phyloP scores from a whole-genome alignment of 1,140 invertebrate species.

The Drosophila melanica region DNA sequence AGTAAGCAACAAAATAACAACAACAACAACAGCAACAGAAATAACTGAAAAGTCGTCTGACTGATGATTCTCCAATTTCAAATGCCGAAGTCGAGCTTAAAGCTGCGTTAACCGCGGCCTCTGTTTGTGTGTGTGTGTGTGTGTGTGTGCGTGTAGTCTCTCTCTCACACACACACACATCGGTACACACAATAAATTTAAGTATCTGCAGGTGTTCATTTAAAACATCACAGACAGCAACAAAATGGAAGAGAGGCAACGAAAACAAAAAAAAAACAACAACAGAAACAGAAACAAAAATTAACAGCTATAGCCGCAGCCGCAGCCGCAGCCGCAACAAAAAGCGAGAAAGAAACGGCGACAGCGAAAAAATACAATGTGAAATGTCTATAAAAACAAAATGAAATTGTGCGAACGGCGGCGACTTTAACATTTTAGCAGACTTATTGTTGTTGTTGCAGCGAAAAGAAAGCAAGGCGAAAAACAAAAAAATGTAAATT shows the following conservation, averaged over 20 bases:
- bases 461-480: slow-evolving; percentile 39
- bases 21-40: slow-evolving; percentile 29
- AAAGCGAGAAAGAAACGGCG: slow-evolving; percentile 49
- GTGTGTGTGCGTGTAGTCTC: slow-evolving; percentile 23
- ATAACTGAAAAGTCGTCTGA: slow-evolving; percentile 45
- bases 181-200: slow-evolving; percentile 77
- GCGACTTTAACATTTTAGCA: slow-evolving; percentile 3
- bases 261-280: slow-evolving; percentile 48
- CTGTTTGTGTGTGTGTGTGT: slow-evolving; percentile 12
- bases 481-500: slow-evolving; percentile 32
- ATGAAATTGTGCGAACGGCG: slow-evolving; percentile 53
- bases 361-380: slow-evolving; percentile 46
- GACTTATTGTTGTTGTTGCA: slow-evolving; percentile 62
- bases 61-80: slow-evolving; percentile 80
- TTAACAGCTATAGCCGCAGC: slow-evolving; percentile 54
- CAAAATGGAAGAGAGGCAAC: slow-evolving; percentile 56
- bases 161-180: slow-evolving; percentile 10
- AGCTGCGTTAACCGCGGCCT: slow-evolving; percentile 26
- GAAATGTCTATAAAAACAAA: slow-evolving; percentile 75
- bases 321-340: slow-evolving; percentile 32
- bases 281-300: slow-evolving; percentile 64
- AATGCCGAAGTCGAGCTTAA: slow-evolving; percentile 74
- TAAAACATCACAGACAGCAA: slow-evolving; percentile 78
- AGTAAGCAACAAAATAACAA: slow-evolving; percentile 53
- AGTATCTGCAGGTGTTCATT: slow-evolving; percentile 84